Percentiles rank a stretch among this genome's conserved stretches.
Conservation (phyloP, 2,113 vertebrate genomes). For the Crotalus tigris region DNA sequence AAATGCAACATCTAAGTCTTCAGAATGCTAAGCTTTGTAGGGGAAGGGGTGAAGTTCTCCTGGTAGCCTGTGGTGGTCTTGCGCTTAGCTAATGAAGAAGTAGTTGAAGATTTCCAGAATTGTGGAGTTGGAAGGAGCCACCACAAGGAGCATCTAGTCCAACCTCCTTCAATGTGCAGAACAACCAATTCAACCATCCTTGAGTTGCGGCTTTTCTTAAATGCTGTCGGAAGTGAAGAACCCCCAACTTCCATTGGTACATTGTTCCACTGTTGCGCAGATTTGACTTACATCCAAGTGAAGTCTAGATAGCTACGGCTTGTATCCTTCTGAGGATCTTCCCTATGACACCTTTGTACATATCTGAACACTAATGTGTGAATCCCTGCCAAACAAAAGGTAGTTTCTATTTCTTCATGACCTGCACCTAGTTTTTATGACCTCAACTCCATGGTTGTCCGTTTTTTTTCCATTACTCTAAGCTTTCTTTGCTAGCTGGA, state of each 20-base stretch:
- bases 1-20: fast-evolving
- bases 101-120: background rate
- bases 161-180: background rate
- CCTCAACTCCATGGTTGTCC: conserved; percentile 34
- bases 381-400: conserved; percentile 11
- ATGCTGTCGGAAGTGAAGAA: background rate
- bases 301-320: background rate
- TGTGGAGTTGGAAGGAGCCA: background rate
- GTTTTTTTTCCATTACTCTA: conserved; percentile 39
- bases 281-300: background rate
- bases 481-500: conserved; percentile 26
- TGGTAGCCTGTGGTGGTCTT: background rate
- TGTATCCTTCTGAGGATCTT: background rate
- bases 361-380: background rate
- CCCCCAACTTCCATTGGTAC: background rate
- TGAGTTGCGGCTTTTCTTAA: background rate
- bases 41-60: background rate
- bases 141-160: background rate
- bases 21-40: background rate
- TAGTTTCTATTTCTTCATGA: conserved; percentile 34
- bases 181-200: background rate
- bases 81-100: background rate
- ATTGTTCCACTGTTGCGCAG: background rate
- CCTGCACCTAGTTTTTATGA: conserved; percentile 44
- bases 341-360: background rate